Base-by-base conservation (phyloP, 2,888 invertebrate genomes). In the Plagodis dolabraria region DNA sequence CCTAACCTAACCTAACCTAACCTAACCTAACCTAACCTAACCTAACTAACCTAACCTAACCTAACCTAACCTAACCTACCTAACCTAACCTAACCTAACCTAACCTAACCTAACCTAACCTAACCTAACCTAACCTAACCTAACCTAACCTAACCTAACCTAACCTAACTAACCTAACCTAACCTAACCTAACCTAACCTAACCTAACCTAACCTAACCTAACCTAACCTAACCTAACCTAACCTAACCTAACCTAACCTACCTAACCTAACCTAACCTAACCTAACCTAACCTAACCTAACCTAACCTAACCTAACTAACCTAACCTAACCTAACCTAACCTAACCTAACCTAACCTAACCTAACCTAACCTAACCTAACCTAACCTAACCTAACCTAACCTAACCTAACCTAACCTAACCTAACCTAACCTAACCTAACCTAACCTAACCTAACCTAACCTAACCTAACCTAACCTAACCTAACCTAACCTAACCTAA, bases 81-180 rank as follows among this genome's bases (percentile, higher is more conserved):
- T 49, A 49, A 49, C 49, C 49, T 49, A 49, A 49, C 49, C 49
- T 49, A 49, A 49, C 49, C 49, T 49, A 49, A 49, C 49, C 49
- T 49, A 49, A 49, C 49, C 49, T 49, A 49, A 49, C 49, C 49
- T 49, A 49, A 38, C 40, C 40, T 49, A 38, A 38, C 22, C 40
- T 38, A 38, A 38, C 49, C 49, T 49, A 36, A 49, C 40, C 49
- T 36, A 49, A 49, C 49, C 49, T 49, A 49, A 49, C 49, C 49
- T 49, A 49, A 49, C 49, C 49, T 49, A 49, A 49, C 49, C 49
- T 49, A 49, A 49, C 49, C 49, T 49, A 49, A 49, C 49, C 49
- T 49, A 49, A 49, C 49, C 49, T 36, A 38, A 49, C 49, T 38
- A 49, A 49, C n/a, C 36, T 38, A 47, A 34, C 35, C 47, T 34